These are phyloP conservation scores for Trogon melanurus DNA, from an alignment of 2,113 vertebrate species.

Conservation along the genomic window DNA sequence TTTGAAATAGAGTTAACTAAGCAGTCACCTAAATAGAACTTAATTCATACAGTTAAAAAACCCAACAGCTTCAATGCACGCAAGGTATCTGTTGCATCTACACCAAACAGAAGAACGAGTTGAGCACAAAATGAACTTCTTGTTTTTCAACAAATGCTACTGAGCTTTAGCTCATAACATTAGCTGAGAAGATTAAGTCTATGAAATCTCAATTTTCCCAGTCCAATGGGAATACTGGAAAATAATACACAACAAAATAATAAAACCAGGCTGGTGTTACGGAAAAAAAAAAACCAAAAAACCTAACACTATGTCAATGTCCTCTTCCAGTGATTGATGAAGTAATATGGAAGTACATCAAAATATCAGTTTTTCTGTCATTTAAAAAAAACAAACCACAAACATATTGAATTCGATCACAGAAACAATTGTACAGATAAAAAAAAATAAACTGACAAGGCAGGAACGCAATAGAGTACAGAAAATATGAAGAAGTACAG, in stretches of 20 bases:
- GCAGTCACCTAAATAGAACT: background rate
- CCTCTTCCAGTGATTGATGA: conserved; percentile 48
- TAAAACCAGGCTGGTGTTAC: conserved; percentile 50
- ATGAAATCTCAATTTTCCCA: conserved; percentile 56
- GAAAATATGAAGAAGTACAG: background rate
- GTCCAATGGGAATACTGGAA: conserved; percentile 31
- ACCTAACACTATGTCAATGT: conserved; percentile 46
- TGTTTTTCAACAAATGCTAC: conserved; percentile 9
- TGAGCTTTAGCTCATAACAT: conserved; percentile 27
- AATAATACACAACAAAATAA: conserved; percentile 58
- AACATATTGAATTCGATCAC: background rate
- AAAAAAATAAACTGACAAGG: background rate
- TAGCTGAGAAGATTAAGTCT: conserved; percentile 51
- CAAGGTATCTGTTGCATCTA: background rate
- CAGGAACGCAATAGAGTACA: background rate
- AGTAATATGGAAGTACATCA: conserved; percentile 46
- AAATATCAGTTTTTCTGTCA: background rate
- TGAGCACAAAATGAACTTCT: background rate
- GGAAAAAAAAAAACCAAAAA: background rate
- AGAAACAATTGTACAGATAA: conserved; percentile 27
- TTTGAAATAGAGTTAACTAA: background rate
- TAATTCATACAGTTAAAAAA: background rate
- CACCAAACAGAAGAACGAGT: background rate
- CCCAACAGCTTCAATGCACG: background rate
- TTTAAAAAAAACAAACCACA: background rate